Percentiles rank a stretch among this genome's conserved stretches.
Conservation (phyloP, 2,797 vertebrate genomes). For the Neosalanx taihuensis region DNA sequence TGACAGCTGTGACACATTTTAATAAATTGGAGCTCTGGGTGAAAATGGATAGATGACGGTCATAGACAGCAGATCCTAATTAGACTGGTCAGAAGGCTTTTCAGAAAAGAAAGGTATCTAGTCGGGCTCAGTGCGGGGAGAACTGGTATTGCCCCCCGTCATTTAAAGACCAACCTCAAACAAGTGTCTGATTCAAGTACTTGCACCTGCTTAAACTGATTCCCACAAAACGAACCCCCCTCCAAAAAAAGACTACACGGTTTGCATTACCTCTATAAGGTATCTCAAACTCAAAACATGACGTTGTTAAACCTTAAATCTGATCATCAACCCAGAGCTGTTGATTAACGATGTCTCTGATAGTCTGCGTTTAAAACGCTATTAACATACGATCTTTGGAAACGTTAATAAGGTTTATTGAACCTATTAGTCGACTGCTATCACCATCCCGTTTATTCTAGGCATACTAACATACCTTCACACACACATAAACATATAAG, state of each 20-base stretch:
- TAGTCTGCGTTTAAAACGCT: not conserved
- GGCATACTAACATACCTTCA: not conserved
- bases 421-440: not conserved
- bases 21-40: not conserved
- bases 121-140: not conserved
- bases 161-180: slow-evolving; percentile 10
- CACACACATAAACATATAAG: too few species aligned
- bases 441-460: not conserved
- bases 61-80: not conserved
- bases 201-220: slow-evolving; percentile 14
- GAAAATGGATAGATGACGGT: not conserved
- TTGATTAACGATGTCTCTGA: not conserved
- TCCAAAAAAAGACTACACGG: not conserved
- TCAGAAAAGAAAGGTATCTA: not conserved
- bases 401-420: not conserved
- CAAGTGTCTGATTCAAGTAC: slow-evolving; percentile 19
- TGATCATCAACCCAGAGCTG: not conserved
- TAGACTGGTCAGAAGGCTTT: not conserved
- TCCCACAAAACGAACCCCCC: not conserved
- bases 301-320: not conserved
- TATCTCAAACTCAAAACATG: too few species aligned
- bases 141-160: not conserved
- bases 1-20: not conserved
- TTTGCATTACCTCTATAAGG: too few species aligned
- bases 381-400: not conserved